phyloP scores from a whole-genome alignment of 2,888 invertebrate genomes.

The Dione vanillae region DNA sequence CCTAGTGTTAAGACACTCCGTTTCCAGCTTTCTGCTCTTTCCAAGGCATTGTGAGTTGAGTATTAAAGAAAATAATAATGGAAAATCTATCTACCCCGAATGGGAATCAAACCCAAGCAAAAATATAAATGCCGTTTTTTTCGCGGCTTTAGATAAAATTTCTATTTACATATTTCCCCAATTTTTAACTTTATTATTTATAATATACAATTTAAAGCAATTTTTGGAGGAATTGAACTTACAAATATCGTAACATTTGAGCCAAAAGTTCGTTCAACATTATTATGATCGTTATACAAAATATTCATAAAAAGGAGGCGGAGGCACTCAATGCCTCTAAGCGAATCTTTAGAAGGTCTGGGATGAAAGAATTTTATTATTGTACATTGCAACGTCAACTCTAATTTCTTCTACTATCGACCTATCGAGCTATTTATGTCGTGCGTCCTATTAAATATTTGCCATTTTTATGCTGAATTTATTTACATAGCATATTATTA shows the following conservation, averaged over 20 bases:
- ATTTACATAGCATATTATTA: no score
- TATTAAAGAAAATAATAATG: no score
- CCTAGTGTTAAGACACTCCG: no score
- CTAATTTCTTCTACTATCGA: slow-evolving; percentile 28
- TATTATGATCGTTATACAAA: not conserved
- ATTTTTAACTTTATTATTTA: no score
- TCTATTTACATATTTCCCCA: no score
- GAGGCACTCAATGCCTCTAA: not conserved
- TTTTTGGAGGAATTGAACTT: not conserved
- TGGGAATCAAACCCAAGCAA: no score
- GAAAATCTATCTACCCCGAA: no score
- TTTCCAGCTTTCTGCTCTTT: no score
- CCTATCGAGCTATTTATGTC: slow-evolving; percentile 7
- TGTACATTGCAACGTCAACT: slow-evolving; percentile 13
- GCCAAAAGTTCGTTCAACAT: not conserved
- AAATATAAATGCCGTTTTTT: no score
- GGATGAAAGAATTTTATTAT: slow-evolving; percentile 21
- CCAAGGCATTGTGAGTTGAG: no score
- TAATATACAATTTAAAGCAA: no score
- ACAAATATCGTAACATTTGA: not conserved
- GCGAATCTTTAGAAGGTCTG: slow-evolving; percentile 1
- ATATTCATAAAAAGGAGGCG: not conserved
- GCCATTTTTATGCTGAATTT: not conserved
- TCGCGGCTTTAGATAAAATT: no score
- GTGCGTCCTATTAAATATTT: slow-evolving; percentile 16